Evolutionary conservation across 2,797 vertebrate genomes (phyloP).

Genomic region (Echiichthys vipera): DNA sequence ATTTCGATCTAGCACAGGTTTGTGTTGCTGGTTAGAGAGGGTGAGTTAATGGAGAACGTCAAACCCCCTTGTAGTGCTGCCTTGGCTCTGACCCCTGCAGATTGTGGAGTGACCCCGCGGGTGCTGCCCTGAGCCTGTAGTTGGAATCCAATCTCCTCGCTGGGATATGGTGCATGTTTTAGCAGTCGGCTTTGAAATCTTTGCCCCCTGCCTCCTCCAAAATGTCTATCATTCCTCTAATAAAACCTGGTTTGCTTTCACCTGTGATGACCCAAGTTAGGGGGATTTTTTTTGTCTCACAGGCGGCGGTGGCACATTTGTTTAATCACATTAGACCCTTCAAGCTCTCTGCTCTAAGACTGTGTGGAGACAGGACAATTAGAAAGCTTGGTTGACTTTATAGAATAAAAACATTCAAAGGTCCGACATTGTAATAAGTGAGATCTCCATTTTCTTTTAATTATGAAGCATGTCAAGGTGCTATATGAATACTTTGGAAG

Average conservation of each 20-base stretch:
- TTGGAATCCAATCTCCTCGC: conserved; percentile 84
- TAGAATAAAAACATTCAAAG: too few relatives aligned
- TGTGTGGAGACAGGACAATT: conserved; percentile 16
- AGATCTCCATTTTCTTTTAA: too few relatives aligned
- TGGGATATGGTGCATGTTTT: conserved; percentile 78
- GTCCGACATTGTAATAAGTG: too few relatives aligned
- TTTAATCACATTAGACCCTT: conserved; percentile 66
- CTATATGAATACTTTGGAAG: too few relatives aligned
- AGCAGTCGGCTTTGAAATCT: conserved; percentile 74
- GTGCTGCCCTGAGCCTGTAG: conserved; percentile 64
- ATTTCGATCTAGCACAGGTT: conserved; percentile 54
- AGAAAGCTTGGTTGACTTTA: conserved; percentile 14
- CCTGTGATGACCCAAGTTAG: conserved; percentile 58
- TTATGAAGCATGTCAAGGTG: too few relatives aligned
- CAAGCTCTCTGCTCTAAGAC: conserved; percentile 13
- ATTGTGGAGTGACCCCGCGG: conserved; percentile 80
- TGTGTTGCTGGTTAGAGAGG: conserved; percentile 60
- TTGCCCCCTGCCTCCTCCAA: conserved; percentile 45
- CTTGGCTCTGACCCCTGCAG: conserved; percentile 79
- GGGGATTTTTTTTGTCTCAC: conserved; percentile 25
- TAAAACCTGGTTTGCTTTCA: conserved; percentile 74
- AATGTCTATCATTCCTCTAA: conserved; percentile 71
- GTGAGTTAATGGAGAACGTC: conserved; percentile 81
- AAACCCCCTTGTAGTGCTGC: conserved; percentile 71
- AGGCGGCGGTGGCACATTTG: conserved; percentile 53